phyloP scores from a whole-genome alignment of 2,888 invertebrate species.

The Pogonocherus hispidulus region DNA sequence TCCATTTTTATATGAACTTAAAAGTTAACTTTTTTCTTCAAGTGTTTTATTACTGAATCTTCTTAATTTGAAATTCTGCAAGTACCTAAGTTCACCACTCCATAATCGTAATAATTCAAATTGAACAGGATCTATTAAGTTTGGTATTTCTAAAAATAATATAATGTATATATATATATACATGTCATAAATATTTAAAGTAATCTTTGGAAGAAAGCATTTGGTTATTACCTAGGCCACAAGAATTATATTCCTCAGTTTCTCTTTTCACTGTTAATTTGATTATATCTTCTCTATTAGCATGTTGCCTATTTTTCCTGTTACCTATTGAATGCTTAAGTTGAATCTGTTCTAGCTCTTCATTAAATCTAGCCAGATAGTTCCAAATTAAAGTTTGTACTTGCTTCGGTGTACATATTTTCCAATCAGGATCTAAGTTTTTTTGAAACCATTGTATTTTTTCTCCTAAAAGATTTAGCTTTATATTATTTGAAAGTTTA shows the following conservation, averaged over 20 bases:
- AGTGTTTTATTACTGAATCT: slow-evolving; percentile 70
- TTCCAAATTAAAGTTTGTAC: slow-evolving; percentile 70
- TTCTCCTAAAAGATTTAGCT: slow-evolving; percentile 81
- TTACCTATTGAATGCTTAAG: slow-evolving; percentile 84
- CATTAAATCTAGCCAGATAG: slow-evolving; percentile 58
- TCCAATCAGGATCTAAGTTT: slow-evolving; percentile 71
- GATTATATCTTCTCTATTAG: slow-evolving; percentile 83
- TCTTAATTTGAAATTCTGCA: slow-evolving; percentile 78
- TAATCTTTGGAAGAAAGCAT: no score
- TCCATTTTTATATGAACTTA: slow-evolving; percentile 10
- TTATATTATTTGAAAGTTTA: slow-evolving; percentile 78
- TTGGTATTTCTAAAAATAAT: slow-evolving; percentile 76
- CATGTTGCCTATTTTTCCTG: slow-evolving; percentile 83
- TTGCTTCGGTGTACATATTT: slow-evolving; percentile 74
- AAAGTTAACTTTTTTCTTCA: slow-evolving; percentile 43
- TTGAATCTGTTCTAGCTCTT: slow-evolving; percentile 68
- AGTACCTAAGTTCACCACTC: slow-evolving; percentile 77
- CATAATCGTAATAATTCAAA: slow-evolving; percentile 75
- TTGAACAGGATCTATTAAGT: slow-evolving; percentile 75
- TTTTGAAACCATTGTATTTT: slow-evolving; percentile 85
- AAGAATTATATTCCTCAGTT: slow-evolving; percentile 79
- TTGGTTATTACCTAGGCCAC: slow-evolving; percentile 77
- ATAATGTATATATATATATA: background rate
- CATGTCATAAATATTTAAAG: background rate
- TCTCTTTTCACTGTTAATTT: slow-evolving; percentile 83